Conservation (phyloP, 2,797 vertebrate species). For the Zalophus californianus region DNA sequence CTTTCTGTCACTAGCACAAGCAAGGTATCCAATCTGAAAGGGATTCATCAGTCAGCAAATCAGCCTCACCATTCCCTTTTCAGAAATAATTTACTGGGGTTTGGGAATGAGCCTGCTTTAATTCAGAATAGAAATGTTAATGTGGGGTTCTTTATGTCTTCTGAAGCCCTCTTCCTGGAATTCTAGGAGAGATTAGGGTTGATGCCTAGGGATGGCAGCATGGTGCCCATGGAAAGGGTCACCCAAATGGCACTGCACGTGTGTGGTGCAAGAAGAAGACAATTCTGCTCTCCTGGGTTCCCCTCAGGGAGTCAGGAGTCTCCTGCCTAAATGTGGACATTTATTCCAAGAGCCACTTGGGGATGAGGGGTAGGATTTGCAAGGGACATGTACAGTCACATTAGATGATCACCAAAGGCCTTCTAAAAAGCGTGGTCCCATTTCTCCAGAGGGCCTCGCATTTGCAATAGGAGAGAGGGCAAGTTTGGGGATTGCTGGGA, state of each 20-base stretch:
- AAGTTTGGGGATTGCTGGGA: background rate
- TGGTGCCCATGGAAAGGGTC: background rate
- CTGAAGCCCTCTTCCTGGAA: background rate
- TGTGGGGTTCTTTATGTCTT: background rate
- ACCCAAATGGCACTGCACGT: background rate
- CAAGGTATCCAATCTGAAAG: background rate
- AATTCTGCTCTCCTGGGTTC: background rate
- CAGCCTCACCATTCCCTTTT: background rate
- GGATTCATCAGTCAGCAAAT: background rate
- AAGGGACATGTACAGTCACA: background rate
- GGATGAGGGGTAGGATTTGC: background rate
- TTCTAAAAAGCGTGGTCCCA: background rate
- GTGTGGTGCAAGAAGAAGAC: background rate
- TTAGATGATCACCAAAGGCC: background rate
- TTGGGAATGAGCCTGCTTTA: background rate
- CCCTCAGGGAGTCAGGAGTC: background rate
- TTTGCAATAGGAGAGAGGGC: background rate
- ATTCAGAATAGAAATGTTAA: constrained; percentile 29
- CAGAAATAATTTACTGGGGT: background rate
- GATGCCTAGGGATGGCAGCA: background rate
- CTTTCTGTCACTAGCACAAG: background rate
- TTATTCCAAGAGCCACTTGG: background rate
- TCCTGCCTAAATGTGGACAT: background rate
- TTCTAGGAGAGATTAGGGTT: background rate
- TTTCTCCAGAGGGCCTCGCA: background rate